Conservation (phyloP, 2,113 vertebrate genomes). For the Gopherus flavomarginatus region DNA sequence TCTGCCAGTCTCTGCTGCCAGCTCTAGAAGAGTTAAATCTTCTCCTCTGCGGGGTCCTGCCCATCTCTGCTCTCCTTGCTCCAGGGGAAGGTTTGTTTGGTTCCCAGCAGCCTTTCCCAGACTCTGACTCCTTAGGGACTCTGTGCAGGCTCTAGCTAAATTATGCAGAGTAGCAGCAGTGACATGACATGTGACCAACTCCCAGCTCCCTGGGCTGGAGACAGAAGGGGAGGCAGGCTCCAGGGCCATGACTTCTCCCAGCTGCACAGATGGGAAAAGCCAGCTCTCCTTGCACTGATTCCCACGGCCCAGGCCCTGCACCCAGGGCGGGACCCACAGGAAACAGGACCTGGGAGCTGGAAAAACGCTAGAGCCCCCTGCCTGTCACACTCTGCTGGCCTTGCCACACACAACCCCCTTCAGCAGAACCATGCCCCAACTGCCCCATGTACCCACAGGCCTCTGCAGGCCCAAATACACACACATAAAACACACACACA, state of each 20-base stretch:
- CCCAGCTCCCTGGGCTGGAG: not conserved
- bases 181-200: not conserved
- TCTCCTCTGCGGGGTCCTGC: accelerated
- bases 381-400: accelerated
- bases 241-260: not conserved
- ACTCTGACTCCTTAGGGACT: accelerated
- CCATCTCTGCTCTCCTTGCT: not conserved
- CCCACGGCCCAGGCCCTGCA: not conserved
- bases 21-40: not conserved
- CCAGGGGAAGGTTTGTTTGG: accelerated
- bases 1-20: not conserved
- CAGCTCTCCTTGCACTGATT: not conserved
- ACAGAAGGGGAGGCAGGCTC: not conserved
- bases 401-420: not conserved
- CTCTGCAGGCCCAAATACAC: not conserved
- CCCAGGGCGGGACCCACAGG: not conserved
- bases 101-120: constrained; percentile 64
- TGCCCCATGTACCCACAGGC: not conserved
- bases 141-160: accelerated
- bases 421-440: not conserved
- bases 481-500: not conserved
- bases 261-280: not conserved
- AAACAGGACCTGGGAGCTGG: accelerated
- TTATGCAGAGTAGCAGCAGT: accelerated
- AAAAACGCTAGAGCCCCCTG: accelerated